These are phyloP conservation scores for Actinostola sp. DNA, from an alignment of 92 coral and sea anemone species.

Conservation along the genomic window DNA sequence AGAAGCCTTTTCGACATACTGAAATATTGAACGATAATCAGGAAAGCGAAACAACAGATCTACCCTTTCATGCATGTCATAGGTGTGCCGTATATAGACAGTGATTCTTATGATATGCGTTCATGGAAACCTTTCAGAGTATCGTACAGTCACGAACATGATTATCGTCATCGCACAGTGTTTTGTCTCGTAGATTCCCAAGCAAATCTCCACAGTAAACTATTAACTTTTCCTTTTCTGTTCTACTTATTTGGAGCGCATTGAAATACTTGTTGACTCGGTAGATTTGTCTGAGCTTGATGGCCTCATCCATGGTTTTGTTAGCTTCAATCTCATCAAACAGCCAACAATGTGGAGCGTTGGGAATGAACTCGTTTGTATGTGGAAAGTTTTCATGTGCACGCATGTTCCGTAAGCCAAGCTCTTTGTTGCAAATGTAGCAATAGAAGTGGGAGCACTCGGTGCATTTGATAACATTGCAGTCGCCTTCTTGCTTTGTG, in stretches of 20 bases:
- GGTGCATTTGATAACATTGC: conserved; percentile 51
- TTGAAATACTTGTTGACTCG: conserved; percentile 23
- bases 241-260: conserved; percentile 25
- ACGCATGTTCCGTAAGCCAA: conserved; percentile 30
- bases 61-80: no score
- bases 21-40: neutral
- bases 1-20: no score
- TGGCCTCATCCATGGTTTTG: conserved; percentile 33
- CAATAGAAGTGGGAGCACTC: conserved; percentile 45
- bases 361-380: conserved; percentile 19
- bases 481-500: conserved; percentile 46
- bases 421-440: conserved; percentile 51
- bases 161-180: no score
- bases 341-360: conserved; percentile 59
- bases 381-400: conserved; percentile 66
- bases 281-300: conserved; percentile 34
- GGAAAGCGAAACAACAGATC: conserved; percentile 9
- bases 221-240: conserved; percentile 20
- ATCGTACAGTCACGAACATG: no score
- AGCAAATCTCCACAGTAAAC: conserved; percentile 27
- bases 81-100: no score
- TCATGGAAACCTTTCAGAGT: no score
- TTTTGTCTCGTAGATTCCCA: conserved; percentile 17
- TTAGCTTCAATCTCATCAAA: conserved; percentile 34
- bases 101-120: no score